Evolutionary conservation across 2,888 invertebrate genomes (phyloP), one percentile per base, ranked within the genome.

Genomic region (Papilio protenor): DNA sequence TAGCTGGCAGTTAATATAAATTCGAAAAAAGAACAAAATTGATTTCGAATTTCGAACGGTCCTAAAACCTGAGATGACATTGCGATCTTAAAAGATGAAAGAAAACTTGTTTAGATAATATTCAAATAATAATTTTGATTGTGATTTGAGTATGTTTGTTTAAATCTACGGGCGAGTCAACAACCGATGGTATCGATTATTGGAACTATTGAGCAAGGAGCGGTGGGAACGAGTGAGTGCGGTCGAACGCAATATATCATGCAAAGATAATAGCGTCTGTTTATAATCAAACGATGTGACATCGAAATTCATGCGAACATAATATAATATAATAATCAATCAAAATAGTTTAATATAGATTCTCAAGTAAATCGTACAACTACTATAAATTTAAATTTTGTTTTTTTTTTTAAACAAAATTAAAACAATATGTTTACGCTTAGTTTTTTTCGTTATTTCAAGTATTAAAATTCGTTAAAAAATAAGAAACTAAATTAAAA

Each of bases 111-210:
- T 64, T 18, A 16, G 27, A 33, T 64, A 23, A 59, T 2, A 12
- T 3, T 8, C 64, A 18, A 33, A 64, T 64, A 33, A 64, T 18
- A 33, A 64, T 64, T 27, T 64, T 18, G 64, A 64, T 70, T 49
- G n/a, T 66, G 47, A 77, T 75, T 73, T 73, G 27, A 73, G 75
- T 75, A 73, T 76, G 75, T 76, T 70, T 76, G 79, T 80, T 80
- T 77, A 81, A 77, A 80, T 66, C 66, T 79, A 78, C 77, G 66
- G 79, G 79, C 80, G 88, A 88, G 86, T 87, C 87, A 87, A 88
- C 86, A 88, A 84, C 87, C 88, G 82, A 84, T 77, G 70, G 74
- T 77, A 77, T 77, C 74, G 77, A 77, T 77, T 77, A 74, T 73
- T 73, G 61, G 77, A 27, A 52, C 57, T 66, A 21, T 74, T 69